Conservation (phyloP, 2,113 vertebrate species). For the Cebidichthys violaceus region DNA sequence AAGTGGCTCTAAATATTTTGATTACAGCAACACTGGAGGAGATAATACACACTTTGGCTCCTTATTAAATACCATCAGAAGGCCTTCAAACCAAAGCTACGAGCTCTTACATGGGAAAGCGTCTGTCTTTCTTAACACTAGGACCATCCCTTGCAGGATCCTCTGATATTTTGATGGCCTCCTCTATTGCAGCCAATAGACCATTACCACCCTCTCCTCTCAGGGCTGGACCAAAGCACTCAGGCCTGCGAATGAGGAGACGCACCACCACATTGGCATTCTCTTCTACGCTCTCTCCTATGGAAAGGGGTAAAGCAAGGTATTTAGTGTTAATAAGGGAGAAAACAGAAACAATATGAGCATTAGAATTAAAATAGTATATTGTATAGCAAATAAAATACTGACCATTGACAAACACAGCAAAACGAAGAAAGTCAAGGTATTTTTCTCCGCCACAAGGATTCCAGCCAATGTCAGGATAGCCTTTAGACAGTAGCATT, state of each 20-base stretch:
- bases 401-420: constrained; percentile 94
- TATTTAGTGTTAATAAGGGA: neutral
- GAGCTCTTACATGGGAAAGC: constrained; percentile 83
- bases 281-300: constrained; percentile 94
- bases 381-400: constrained; percentile 9
- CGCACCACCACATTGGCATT: constrained; percentile 95
- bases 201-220: constrained; percentile 93
- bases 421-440: constrained; percentile 93
- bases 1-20: neutral
- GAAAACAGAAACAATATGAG: neutral
- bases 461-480: constrained; percentile 96
- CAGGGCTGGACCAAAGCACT: constrained; percentile 93
- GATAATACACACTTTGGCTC: neutral
- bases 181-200: constrained; percentile 91
- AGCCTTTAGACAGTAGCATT: constrained; percentile 93
- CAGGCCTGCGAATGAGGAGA: constrained; percentile 91
- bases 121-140: constrained; percentile 90
- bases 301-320: neutral
- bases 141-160: constrained; percentile 93
- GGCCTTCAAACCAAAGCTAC: neutral
- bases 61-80: neutral
- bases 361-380: neutral
- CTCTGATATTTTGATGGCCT: constrained; percentile 94
- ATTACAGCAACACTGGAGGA: neutral
- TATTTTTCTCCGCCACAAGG: constrained; percentile 94